A percentile compares a stretch with the other conserved stretches of the same genome.
Evolutionary conservation across 2,888 invertebrate genomes (phyloP).

Genomic region (Hydrotaea cyrtoneurina): DNA sequence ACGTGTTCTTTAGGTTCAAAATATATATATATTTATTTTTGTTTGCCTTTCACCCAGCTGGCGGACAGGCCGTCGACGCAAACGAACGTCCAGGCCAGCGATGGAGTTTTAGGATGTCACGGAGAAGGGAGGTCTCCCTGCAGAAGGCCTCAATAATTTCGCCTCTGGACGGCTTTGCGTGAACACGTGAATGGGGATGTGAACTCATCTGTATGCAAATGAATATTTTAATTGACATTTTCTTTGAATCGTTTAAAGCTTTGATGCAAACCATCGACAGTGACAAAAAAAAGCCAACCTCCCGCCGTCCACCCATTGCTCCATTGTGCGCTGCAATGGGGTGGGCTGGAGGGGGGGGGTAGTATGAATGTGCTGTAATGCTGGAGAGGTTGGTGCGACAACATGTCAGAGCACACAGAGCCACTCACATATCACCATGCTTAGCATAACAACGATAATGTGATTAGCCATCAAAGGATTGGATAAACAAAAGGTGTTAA

Average conservation of each 20-base stretch:
- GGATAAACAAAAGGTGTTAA: conserved; percentile 67
- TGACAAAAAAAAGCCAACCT: background rate
- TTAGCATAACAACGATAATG: conserved; percentile 66
- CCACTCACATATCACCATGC: conserved; percentile 38
- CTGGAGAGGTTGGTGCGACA: conserved; percentile 15
- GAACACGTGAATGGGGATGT: conserved; percentile 20
- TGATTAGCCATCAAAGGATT: conserved; percentile 68
- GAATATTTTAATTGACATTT: conserved; percentile 71
- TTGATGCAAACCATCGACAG: conserved; percentile 23
- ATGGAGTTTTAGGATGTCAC: too few species aligned
- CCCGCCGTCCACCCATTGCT: conserved; percentile 21
- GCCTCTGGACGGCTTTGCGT: background rate
- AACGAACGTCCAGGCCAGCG: too few species aligned
- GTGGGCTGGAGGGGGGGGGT: background rate
- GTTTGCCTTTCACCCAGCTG: too few species aligned
- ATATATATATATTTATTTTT: too few species aligned
- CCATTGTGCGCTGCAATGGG: background rate
- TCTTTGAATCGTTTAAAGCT: conserved; percentile 59
- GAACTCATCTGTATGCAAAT: conserved; percentile 68
- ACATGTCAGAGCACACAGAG: background rate
- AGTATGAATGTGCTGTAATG: conserved; percentile 15
- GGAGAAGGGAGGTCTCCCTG: too few species aligned
- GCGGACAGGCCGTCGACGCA: too few species aligned
- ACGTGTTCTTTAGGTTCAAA: too few species aligned
- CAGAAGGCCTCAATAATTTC: too few species aligned